These are phyloP conservation scores for Andrena hattorfiana DNA, from an alignment of 2,888 invertebrate genomes.

Conservation along the genomic window DNA sequence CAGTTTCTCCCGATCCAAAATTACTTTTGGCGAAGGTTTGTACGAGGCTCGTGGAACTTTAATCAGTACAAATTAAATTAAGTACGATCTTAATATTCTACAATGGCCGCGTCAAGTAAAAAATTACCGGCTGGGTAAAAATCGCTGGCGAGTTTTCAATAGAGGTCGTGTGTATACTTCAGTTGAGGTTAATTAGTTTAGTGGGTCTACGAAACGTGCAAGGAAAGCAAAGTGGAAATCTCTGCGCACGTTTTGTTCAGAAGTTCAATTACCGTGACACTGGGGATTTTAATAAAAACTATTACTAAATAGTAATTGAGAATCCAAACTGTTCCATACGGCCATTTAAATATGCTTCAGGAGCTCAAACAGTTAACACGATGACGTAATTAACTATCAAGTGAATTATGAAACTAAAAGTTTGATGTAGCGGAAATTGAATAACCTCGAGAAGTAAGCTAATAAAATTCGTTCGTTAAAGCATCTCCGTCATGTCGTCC, in stretches of 20 bases:
- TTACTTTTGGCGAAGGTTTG: conserved; percentile 20
- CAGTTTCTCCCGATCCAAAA: neutral
- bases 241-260: too few species aligned
- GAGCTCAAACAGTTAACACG: neutral
- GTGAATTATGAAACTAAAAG: conserved; percentile 6
- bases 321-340: too few species aligned
- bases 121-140: neutral
- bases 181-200: neutral
- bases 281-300: too few species aligned
- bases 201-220: neutral
- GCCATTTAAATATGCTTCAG: neutral
- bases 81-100: neutral
- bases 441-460: neutral
- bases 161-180: neutral
- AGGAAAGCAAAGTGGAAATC: too few species aligned
- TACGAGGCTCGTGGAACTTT: conserved; percentile 7
- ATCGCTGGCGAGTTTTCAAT: neutral
- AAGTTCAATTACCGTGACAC: too few species aligned
- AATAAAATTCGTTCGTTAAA: neutral
- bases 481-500: neutral
- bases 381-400: neutral
- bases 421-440: neutral
- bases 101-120: conserved; percentile 9
- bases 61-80: conserved; percentile 17
- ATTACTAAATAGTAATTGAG: too few species aligned